Percentiles rank a stretch among this genome's conserved stretches.
These are phyloP conservation scores for Hylaeus anthracinus DNA, from an alignment of 1,140 invertebrate genomes.

Conservation along the genomic window DNA sequence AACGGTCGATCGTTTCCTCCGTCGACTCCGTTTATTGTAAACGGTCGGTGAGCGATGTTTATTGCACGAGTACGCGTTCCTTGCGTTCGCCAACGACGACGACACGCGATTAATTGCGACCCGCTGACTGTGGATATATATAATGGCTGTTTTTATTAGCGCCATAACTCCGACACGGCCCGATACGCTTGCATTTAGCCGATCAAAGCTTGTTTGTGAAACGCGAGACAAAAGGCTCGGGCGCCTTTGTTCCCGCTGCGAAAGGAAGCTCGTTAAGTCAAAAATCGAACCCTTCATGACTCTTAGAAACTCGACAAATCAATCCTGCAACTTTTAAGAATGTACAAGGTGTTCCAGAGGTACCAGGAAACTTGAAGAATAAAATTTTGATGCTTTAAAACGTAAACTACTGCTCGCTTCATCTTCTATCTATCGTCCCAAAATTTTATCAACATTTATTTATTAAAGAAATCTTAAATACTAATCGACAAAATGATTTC, in stretches of 20 bases:
- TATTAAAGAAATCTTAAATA: too few relatives aligned
- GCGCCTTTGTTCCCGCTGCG: background rate
- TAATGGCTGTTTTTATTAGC: conserved; percentile 4
- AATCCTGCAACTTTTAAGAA: too few relatives aligned
- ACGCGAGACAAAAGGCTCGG: background rate
- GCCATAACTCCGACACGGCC: background rate
- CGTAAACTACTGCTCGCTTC: too few relatives aligned
- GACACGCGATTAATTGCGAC: background rate
- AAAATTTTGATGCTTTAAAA: too few relatives aligned
- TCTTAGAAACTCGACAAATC: too few relatives aligned
- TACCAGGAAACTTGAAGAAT: too few relatives aligned
- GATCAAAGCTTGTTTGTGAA: background rate
- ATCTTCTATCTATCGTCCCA: too few relatives aligned
- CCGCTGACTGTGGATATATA: background rate
- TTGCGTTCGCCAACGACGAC: background rate
- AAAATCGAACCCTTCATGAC: too few relatives aligned
- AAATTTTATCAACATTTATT: too few relatives aligned
- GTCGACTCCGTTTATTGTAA: background rate
- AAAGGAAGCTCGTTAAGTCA: too few relatives aligned
- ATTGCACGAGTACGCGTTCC: background rate
- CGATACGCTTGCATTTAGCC: background rate
- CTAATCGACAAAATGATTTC: too few relatives aligned
- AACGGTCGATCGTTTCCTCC: background rate
- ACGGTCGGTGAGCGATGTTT: background rate
- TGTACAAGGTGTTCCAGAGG: too few relatives aligned